Evolutionary conservation across 53 echinoderm and acorn worm species (phyloP).

Genomic region (Stichopus horrens): DNA sequence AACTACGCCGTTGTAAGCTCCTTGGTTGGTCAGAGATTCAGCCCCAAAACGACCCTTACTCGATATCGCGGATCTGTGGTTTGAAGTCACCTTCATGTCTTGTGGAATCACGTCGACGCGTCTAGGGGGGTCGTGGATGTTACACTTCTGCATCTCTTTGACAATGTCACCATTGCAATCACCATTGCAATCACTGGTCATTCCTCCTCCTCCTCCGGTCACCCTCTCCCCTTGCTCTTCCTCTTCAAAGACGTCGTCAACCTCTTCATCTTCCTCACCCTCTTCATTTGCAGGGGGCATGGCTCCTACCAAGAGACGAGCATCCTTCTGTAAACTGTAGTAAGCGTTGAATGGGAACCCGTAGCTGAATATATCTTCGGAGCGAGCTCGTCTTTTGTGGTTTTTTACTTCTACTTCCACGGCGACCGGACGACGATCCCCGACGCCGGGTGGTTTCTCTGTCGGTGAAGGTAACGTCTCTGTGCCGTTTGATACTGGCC

Average conservation of each 20-base stretch:
- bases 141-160: constrained; percentile 17
- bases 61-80: constrained; percentile 56
- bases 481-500: constrained; percentile 67
- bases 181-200: not conserved
- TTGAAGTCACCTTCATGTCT: constrained; percentile 30
- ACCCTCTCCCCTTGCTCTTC: not conserved
- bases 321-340: constrained; percentile 60
- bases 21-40: constrained; percentile 75
- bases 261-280: constrained; percentile 31
- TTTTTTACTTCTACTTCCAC: constrained; percentile 29
- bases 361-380: constrained; percentile 60
- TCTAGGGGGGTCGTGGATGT: not conserved
- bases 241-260: constrained; percentile 26
- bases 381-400: constrained; percentile 53
- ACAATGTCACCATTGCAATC: constrained; percentile 14
- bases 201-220: not conserved
- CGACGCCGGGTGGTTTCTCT: constrained; percentile 12
- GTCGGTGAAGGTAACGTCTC: constrained; percentile 16
- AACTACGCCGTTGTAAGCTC: constrained; percentile 91
- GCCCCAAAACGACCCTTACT: constrained; percentile 93
- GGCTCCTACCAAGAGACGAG: constrained; percentile 26
- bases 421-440: not conserved
- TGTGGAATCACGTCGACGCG: not conserved
- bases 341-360: constrained; percentile 68
- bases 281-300: constrained; percentile 55